These are phyloP conservation scores for Habropoda laboriosa DNA, from an alignment of 1,140 invertebrate species.

Conservation along the genomic window DNA sequence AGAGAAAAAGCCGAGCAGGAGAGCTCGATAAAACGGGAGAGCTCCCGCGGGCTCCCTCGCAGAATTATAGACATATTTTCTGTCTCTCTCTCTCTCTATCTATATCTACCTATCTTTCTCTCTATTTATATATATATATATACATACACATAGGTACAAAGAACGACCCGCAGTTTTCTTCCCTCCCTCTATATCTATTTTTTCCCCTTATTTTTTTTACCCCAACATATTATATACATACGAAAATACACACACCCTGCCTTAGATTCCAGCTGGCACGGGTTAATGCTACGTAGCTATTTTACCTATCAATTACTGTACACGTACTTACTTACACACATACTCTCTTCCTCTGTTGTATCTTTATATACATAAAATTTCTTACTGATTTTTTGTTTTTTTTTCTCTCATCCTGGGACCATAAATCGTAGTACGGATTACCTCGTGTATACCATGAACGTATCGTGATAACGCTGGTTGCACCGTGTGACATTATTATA, in stretches of 20 bases:
- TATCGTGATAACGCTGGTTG: slow-evolving; percentile 63
- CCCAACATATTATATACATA: neutral
- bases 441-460: slow-evolving; percentile 48
- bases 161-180: slow-evolving; percentile 43
- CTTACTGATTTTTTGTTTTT: neutral
- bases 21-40: slow-evolving; percentile 24
- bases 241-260: slow-evolving; percentile 51
- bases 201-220: neutral
- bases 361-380: slow-evolving; percentile 3
- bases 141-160: slow-evolving; percentile 45
- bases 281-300: slow-evolving; percentile 69
- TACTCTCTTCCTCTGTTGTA: slow-evolving; percentile 6
- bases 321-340: slow-evolving; percentile 21
- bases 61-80: slow-evolving; percentile 14
- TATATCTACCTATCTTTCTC: too few relatives aligned
- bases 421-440: slow-evolving; percentile 37
- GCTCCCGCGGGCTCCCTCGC: slow-evolving; percentile 7
- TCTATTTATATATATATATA: slow-evolving; percentile 32
- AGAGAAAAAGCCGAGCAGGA: slow-evolving; percentile 37
- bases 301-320: slow-evolving; percentile 60
- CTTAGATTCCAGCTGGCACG: slow-evolving; percentile 69
- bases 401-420: slow-evolving; percentile 43
- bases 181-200: neutral
- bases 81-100: too few relatives aligned
- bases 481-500: slow-evolving; percentile 65